Conservation (phyloP, 1,140 invertebrate species). For the Cotesia chilonis region DNA sequence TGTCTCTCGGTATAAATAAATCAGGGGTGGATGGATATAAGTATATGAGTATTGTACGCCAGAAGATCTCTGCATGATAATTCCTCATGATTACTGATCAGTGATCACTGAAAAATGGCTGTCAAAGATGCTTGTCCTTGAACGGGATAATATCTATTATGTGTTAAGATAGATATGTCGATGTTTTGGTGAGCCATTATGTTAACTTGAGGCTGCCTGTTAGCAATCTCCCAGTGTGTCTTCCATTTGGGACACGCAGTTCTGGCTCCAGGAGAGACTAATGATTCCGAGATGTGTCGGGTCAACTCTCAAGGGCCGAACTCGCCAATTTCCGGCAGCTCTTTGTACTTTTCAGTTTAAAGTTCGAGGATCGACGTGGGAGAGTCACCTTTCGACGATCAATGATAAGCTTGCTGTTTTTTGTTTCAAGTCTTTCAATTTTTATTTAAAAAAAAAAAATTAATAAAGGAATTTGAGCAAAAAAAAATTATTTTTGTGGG, state of each 20-base stretch:
- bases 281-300: slow-evolving; percentile 42
- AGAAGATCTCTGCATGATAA: slow-evolving; percentile 61
- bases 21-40: slow-evolving; percentile 1
- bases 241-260: slow-evolving; percentile 21
- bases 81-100: slow-evolving; percentile 48
- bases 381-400: not conserved
- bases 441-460: too few relatives aligned
- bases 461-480: too few relatives aligned
- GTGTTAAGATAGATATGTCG: too few relatives aligned
- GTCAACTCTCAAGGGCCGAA: slow-evolving; percentile 35
- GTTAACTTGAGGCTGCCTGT: slow-evolving; percentile 39
- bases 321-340: slow-evolving; percentile 40
- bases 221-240: slow-evolving; percentile 17
- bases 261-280: slow-evolving; percentile 39
- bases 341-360: not conserved
- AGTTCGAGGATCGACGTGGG: too few relatives aligned
- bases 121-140: slow-evolving; percentile 65
- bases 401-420: not conserved
- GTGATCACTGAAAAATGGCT: slow-evolving; percentile 66
- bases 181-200: slow-evolving; percentile 45
- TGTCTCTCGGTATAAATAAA: slow-evolving; percentile 46
- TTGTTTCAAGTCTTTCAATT: not conserved
- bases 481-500: too few relatives aligned
- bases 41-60: slow-evolving; percentile 10
- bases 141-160: too few relatives aligned